Conservation (phyloP, 1,140 invertebrate species). For the Plutomurus gul region DNA sequence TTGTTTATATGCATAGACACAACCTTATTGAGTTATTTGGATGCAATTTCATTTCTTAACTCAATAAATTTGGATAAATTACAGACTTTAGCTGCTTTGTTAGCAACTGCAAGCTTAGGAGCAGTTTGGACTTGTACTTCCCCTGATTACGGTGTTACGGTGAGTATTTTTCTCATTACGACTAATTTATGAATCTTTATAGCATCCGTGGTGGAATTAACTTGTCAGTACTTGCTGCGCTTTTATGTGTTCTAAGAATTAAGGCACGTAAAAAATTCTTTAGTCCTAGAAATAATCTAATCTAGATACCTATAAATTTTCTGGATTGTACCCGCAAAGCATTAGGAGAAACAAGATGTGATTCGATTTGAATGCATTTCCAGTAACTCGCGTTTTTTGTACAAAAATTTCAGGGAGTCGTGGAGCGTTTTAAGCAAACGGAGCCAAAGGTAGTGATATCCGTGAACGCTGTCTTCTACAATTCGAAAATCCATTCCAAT, state of each 20-base stretch:
- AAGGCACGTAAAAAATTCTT: too few relatives aligned
- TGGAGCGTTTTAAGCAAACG: conserved; percentile 62
- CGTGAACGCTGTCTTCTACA: conserved; percentile 64
- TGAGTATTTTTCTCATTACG: conserved; percentile 45
- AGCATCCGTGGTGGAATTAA: too few relatives aligned
- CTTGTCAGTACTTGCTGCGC: too few relatives aligned
- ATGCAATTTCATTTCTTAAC: neutral
- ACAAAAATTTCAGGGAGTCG: conserved; percentile 57
- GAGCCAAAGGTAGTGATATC: conserved; percentile 63
- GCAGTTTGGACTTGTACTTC: conserved; percentile 65
- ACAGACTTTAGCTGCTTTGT: conserved; percentile 61
- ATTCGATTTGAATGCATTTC: neutral
- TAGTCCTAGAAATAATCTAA: too few relatives aligned
- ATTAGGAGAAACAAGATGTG: too few relatives aligned
- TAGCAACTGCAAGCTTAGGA: conserved; percentile 62
- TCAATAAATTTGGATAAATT: too few relatives aligned
- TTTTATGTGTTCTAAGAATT: too few relatives aligned
- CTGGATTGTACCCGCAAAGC: too few relatives aligned
- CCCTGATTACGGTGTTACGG: conserved; percentile 65
- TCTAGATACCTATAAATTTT: too few relatives aligned
- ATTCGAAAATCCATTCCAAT: conserved; percentile 63
- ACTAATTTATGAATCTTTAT: too few relatives aligned
- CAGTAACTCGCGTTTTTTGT: conserved; percentile 34
- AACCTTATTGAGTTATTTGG: neutral
- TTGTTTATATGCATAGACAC: neutral